Base-by-base conservation (phyloP, 2,888 invertebrate genomes). In the Epiblema foenella region DNA sequence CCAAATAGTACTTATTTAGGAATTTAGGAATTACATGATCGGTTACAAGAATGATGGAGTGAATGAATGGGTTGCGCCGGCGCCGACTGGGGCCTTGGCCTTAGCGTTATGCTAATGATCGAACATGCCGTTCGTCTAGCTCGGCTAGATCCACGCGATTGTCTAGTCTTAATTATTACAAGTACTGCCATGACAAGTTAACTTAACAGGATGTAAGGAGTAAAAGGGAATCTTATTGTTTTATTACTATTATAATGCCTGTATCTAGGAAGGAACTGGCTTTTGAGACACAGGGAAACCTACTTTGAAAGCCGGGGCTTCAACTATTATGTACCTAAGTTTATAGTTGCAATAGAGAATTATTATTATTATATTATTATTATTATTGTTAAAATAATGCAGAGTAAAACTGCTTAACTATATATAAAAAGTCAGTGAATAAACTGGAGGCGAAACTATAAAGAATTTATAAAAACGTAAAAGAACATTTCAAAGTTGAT, bases 71-170 rank as follows among this genome's bases (percentile, higher is more conserved):
- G 42, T 59, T 72, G 75, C 78, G 74, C 74, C 68, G 4, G 74
- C 76, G 72, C 75, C 75, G 75, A 75, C 77, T 69, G 77, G 68
- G 80, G 79, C 90, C 90, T 89, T 89, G 90, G 85, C 90, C 90
- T 88, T 89, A 90, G 84, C 85, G 83, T 85, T 87, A 90, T 89
- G 86, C 77, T 87, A 89, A 89, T 88, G 49, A 68, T 54, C 68
- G 67, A 60, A 67, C 67, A 60, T 67, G 71, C 60, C 49, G 71
- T 62, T 62, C 29, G 62, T 71, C 71, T 57, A 62, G 71, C 62
- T 62, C 29, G 62, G 67, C 71, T 57, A 62, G 65, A 70, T 70
- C 57, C 20, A 15, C 29, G 33, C 46, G 17, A 49, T 49, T 24
- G 42, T 46, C 58, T 67, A 29, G 67, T 37, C 49, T 49, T 58